Base-by-base conservation (phyloP, 2,888 invertebrate species). In the Folsomia candida region DNA sequence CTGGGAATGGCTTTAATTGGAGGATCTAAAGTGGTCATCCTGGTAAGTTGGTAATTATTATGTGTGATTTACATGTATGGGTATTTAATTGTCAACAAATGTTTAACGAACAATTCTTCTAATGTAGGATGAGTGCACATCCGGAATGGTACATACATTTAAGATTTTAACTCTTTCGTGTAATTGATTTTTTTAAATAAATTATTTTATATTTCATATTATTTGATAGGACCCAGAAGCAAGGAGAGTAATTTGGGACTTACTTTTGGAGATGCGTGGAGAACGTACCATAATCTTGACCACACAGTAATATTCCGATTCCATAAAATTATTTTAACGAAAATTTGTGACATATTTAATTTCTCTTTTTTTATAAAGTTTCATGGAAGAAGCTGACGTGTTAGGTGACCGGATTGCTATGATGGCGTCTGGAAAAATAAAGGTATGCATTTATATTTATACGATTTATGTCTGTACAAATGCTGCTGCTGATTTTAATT, bases 351-450 rank as follows among this genome's bases (percentile, higher is more conserved):
- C n/a, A n/a, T n/a, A n/a, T n/a, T n/a, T n/a, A n/a, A n/a, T n/a
- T n/a, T n/a, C n/a, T n/a, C n/a, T n/a, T n/a, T n/a, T n/a, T n/a
- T n/a, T n/a, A n/a, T n/a, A n/a, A n/a, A n/a, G n/a, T 84, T 92
- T 92, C 83, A 94, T 96, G 94, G 95, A 96, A 83, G 95, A 96
- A 83, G 95, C 95, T 2, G 95, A 96, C 83, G 90, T 91, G 59
- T 86, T 97, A 2, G 94, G 93, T 0, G 94, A 96, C 84, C 88
- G 92, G 80, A 91, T 95, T 77, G 93, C 92, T 0, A 94, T 95
- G 74, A 88, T 97, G 83, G 89, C 90, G 77, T 85, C 86, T 69
- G 94, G 94, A 22, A 82, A 83, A 47, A 84, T 95, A 63, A 87
- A 88, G 77, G n/a, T n/a, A n/a, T n/a, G n/a, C n/a, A n/a, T 91